phyloP scores from a whole-genome alignment of 1,140 invertebrate genomes.

The Temnothorax longispinosus region DNA sequence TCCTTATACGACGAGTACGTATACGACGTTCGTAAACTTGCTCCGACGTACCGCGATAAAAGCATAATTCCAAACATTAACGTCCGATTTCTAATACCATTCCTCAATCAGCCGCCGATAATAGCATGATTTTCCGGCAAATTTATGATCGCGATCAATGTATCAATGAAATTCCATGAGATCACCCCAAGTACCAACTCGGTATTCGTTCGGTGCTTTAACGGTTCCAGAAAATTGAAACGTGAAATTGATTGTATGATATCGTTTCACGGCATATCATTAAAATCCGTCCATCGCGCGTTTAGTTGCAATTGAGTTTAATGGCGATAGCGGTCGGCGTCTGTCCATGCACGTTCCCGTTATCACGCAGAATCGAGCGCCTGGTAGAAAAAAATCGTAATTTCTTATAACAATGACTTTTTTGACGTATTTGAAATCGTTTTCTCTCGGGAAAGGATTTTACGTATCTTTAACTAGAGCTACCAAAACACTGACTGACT shows the following conservation, averaged over 20 bases:
- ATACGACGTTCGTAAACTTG: slow-evolving; percentile 4
- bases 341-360: neutral
- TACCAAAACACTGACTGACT: neutral
- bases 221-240: slow-evolving; percentile 53
- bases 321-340: neutral
- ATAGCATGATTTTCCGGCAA: slow-evolving; percentile 21
- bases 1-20: neutral
- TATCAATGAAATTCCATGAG: neutral
- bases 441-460: neutral
- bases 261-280: slow-evolving; percentile 30
- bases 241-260: slow-evolving; percentile 34
- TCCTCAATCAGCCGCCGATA: slow-evolving; percentile 28
- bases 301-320: slow-evolving; percentile 38
- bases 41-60: slow-evolving; percentile 39
- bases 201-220: slow-evolving; percentile 5
- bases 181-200: neutral
- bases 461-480: neutral
- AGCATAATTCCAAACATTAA: slow-evolving; percentile 47
- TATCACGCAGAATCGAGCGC: neutral
- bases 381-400: neutral
- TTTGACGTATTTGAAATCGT: neutral
- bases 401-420: neutral
- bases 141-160: slow-evolving; percentile 31
- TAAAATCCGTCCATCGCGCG: slow-evolving; percentile 35
- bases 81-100: slow-evolving; percentile 51